Evolutionary conservation across 2,797 vertebrate species (phyloP), one percentile per base, ranked within the genome.

Genomic region (Microhierax caerulescens): DNA sequence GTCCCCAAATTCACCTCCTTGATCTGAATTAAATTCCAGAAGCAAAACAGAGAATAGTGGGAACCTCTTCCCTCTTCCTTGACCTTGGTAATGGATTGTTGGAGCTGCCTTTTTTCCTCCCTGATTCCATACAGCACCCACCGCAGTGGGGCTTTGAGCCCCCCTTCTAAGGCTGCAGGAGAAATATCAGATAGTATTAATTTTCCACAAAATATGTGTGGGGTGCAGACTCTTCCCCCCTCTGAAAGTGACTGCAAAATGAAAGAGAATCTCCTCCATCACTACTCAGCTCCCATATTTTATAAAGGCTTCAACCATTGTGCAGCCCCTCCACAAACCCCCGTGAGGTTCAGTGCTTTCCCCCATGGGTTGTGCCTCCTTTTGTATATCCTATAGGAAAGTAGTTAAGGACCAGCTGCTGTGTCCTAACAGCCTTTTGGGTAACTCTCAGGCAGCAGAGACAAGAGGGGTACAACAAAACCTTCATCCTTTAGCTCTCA

Each of bases 1-100:
- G 95, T 84, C 96, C 95, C 91, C 72, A 86, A 18, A 81, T 78
- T 95, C 94, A 95, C 95, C 94, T 95, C 82, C 85, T 90, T 6
- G 7, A 76, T 43, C 76, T 86, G 93, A 91, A 93, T 84, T 69
- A 80, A 90, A 75, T 81, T 79, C 65, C 90, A 95, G 76, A 63
- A 79, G 83, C 18, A 78, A 94, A 90, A n/a, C 34, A 93, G 59
- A 95, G 94, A 86, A 94, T n/a, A 96, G 76, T 84, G 95, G 76
- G 91, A 93, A 95, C 28, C 14, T 94, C 79, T 93, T 95, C 36
- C 53, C 79, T 74, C 65, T 90, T 81, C 54, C 37, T 9, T 95
- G 88, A 94, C 85, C 95, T 90, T 93, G 36, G 53, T 47, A 72
- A 64, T 88, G 73, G 69, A 51, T 81, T 81, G 50, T 65, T 91